Conservation (phyloP, 2,797 vertebrate genomes). For the Rhinogobio ventralis region DNA sequence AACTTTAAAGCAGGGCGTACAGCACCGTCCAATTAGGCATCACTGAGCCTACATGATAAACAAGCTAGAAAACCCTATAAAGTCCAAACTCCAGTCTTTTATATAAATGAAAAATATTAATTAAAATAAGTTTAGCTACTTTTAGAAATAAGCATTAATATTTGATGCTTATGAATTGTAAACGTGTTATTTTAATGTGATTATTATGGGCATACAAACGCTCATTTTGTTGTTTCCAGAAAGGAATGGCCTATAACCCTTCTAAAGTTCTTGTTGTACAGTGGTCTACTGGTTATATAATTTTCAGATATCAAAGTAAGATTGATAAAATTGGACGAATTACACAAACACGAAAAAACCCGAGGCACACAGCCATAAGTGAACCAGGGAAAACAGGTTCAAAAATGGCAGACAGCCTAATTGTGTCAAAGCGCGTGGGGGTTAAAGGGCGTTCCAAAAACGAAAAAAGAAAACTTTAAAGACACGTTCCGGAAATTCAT, state of each 20-base stretch:
- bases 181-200: not conserved
- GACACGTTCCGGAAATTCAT: slow-evolving; percentile 78
- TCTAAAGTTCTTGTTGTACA: not conserved
- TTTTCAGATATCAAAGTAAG: not conserved
- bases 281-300: not conserved
- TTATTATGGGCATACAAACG: not conserved
- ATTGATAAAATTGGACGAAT: not conserved
- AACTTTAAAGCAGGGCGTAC: slow-evolving; percentile 14
- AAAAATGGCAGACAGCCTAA: not conserved
- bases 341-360: not conserved
- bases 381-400: slow-evolving; percentile 5
- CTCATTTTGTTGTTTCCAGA: not conserved
- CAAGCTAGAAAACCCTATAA: not conserved
- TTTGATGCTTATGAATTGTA: not conserved
- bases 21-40: slow-evolving; percentile 10
- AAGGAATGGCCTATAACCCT: not conserved
- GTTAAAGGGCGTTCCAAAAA: slow-evolving; percentile 73
- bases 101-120: not conserved
- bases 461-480: slow-evolving; percentile 67
- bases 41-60: slow-evolving; percentile 9
- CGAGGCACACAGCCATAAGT: not conserved
- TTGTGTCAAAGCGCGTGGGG: slow-evolving; percentile 51
- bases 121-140: not conserved
- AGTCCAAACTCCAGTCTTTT: not conserved
- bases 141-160: not conserved